Evolutionary conservation across 2,113 vertebrate genomes (phyloP).

Genomic region (Chloropsis hardwickii): DNA sequence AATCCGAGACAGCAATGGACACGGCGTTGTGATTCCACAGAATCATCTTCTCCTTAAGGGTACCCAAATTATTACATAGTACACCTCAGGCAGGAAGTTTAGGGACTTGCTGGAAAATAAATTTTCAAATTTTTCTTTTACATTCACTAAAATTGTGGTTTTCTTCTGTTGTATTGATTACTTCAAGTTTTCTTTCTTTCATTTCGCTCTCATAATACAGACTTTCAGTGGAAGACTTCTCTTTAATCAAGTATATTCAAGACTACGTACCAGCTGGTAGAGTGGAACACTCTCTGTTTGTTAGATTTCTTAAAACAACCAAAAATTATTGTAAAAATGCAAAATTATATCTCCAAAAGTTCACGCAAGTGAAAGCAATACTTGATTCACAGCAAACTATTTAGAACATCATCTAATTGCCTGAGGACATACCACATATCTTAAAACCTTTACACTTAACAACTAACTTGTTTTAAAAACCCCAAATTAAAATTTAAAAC

Average conservation of each 20-base stretch:
- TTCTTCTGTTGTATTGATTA: constrained; percentile 28
- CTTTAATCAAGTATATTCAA: not conserved
- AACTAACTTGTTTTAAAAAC: not conserved
- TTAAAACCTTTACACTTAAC: not conserved
- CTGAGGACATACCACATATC: not conserved
- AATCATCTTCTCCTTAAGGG: not conserved
- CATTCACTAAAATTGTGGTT: not conserved
- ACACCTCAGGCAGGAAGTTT: not conserved
- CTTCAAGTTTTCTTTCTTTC: not conserved
- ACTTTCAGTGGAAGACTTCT: not conserved
- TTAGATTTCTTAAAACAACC: not conserved
- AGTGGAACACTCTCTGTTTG: not conserved
- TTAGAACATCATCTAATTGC: not conserved
- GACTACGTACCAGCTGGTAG: not conserved
- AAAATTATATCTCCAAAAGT: not conserved
- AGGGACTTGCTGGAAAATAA: not conserved
- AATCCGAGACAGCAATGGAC: not conserved
- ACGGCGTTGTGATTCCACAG: not conserved
- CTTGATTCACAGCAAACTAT: not conserved
- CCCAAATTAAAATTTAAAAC: not conserved
- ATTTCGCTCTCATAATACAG: not conserved
- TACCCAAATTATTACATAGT: not conserved
- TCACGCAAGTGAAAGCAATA: not conserved
- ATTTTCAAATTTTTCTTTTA: not conserved
- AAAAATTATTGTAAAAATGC: not conserved